These are phyloP conservation scores for Meandrina meandrites DNA, from an alignment of 92 coral and sea anemone species.

Conservation along the genomic window DNA sequence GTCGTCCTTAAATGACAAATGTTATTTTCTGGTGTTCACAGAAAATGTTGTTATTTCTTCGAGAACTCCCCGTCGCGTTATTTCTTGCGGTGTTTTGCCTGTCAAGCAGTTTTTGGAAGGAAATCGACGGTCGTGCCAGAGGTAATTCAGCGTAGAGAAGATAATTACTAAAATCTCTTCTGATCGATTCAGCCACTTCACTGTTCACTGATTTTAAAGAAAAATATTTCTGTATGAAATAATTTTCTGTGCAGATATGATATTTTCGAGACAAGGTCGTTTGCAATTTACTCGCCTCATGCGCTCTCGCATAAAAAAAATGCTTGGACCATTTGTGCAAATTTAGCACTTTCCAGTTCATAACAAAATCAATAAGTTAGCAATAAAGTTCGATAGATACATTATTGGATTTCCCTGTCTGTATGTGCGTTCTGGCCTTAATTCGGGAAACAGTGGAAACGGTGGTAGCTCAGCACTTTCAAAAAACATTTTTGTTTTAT, in stretches of 20 bases:
- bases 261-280: background rate
- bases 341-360: background rate
- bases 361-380: no score
- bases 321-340: background rate
- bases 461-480: no score
- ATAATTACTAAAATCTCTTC: no score
- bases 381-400: background rate
- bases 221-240: background rate
- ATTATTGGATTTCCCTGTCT: background rate
- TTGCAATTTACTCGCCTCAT: background rate
- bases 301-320: background rate
- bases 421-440: background rate
- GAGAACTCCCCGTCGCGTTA: background rate
- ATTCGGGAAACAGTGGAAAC: no score
- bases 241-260: background rate
- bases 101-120: background rate
- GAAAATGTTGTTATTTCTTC: background rate
- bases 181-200: no score
- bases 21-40: background rate
- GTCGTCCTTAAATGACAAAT: background rate
- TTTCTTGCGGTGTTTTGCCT: constrained; percentile 2
- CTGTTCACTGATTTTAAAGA: no score
- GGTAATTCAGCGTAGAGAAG: constrained; percentile 26
- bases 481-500: no score
- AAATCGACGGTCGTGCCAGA: background rate